Evolutionary conservation across 2,797 vertebrate species (phyloP), one percentile per base, ranked within the genome.

Genomic region (Tokudaia tokunoshimensis): DNA sequence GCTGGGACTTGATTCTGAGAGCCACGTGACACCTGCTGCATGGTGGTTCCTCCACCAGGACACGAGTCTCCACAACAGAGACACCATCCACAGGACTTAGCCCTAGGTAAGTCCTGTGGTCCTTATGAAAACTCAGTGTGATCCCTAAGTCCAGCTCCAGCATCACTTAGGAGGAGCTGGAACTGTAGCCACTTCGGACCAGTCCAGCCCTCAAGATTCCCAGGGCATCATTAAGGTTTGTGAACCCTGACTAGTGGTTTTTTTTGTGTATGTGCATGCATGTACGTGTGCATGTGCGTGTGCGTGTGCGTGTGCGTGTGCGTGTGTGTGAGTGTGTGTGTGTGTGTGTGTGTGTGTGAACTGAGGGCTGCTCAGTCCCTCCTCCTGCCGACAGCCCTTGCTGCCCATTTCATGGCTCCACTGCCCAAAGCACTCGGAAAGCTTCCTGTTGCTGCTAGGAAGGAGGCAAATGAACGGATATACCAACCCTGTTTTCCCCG

Each of bases 401-500:
- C 65, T 6, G 4, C 11, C 7, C 34, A 37, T 22, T 31, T 52
- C 55, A 26, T 0, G 4, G n/a, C 55, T 63, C 34, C 65, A 59
- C 63, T 6, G 20, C 50, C 76, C 50, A 20, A 80, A 84, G 80
- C 3, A 0, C 47, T 90, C n/a, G 7, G 78, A 80, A 95, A 59
- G 44, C 82, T 96, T 86, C n/a, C 70, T 70, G 47, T 67, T 70
- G 89, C 70, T n/a, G 75, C 76, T 0, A 8, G 14, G n/a, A 34
- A 34, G 8, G 12, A 85, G 61, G 83, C 26, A 80, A 89, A 85
- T 61, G 63, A 94, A 74, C 47, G 12, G 29, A 76, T 50, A n/a
- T 52, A 52, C n/a, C 2, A 1, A 15, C 80, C 44, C 52, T 3
- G 22, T 72, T 94, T 90, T 44, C 79, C 79, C 0, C 0, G 0